Conservation (phyloP, 2,113 vertebrate species). For the Cyprinodon brontotheroides region DNA sequence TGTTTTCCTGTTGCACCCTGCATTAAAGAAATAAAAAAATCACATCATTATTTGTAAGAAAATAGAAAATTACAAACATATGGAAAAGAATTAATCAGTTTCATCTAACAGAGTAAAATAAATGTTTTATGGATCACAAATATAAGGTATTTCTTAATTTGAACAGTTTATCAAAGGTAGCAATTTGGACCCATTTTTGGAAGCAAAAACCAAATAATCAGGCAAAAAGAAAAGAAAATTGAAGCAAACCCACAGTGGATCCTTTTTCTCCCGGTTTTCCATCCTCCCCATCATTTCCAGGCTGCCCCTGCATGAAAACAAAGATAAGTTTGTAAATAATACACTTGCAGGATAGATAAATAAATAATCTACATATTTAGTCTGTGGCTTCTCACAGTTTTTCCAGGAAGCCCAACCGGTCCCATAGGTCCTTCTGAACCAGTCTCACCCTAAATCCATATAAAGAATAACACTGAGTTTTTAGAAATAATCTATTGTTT, state of each 20-base stretch:
- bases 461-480: neutral
- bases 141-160: neutral
- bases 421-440: conserved; percentile 74
- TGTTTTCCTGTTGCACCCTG: conserved; percentile 81
- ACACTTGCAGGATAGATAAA: neutral
- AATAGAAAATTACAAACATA: neutral
- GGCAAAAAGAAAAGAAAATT: neutral
- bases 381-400: conserved; percentile 66
- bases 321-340: neutral
- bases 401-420: conserved; percentile 76
- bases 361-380: neutral
- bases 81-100: neutral
- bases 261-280: conserved; percentile 78
- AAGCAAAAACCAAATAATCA: neutral
- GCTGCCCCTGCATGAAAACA: conserved; percentile 65
- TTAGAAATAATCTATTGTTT: neutral
- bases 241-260: conserved; percentile 65
- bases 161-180: neutral
- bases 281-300: conserved; percentile 74
- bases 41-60: neutral
- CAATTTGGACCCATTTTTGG: neutral
- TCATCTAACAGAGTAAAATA: neutral
- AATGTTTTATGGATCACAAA: neutral
- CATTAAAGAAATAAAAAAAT: neutral
- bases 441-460: conserved; percentile 70